Conservation (phyloP, 2,113 vertebrate species). For the Theristicus caerulescens region DNA sequence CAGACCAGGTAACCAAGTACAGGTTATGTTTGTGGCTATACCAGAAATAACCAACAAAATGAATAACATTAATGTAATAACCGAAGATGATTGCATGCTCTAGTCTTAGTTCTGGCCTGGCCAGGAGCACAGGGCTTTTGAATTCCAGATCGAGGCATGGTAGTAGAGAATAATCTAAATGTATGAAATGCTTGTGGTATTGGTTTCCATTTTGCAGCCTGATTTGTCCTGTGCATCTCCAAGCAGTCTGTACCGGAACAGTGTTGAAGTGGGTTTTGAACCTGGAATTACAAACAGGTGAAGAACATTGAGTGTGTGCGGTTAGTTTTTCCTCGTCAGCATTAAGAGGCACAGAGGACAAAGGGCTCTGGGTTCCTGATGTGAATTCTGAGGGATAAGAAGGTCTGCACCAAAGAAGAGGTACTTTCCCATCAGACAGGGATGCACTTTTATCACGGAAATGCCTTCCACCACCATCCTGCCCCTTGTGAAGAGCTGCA, state of each 20-base stretch:
- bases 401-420: neutral
- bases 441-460: neutral
- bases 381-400: neutral
- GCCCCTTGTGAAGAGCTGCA: neutral
- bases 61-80: neutral
- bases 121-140: neutral
- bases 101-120: neutral
- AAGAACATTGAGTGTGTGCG: neutral
- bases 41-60: neutral
- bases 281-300: neutral
- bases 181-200: neutral
- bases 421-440: neutral
- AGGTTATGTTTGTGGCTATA: neutral
- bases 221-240: neutral
- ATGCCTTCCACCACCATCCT: neutral
- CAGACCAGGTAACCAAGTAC: neutral
- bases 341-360: neutral
- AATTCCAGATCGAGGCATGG: neutral
- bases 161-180: neutral
- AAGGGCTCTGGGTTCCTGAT: neutral
- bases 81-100: neutral
- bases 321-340: neutral
- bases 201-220: neutral
- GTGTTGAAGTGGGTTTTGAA: neutral
- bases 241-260: neutral